phyloP scores from a whole-genome alignment of 1,140 invertebrate species.

The Camponotus floridanus region DNA sequence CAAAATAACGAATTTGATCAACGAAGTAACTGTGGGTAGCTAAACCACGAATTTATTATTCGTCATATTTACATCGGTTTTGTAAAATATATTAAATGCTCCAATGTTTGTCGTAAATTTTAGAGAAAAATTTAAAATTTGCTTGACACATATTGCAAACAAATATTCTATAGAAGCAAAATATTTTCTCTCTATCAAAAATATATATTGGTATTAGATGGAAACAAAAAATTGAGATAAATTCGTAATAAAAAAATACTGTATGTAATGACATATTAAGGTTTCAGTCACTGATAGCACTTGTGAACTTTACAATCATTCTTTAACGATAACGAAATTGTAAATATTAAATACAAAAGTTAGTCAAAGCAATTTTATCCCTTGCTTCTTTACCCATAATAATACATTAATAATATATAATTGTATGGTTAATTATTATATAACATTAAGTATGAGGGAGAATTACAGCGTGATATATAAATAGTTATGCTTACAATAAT shows the following conservation, averaged over 20 bases:
- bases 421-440: constrained; percentile 10
- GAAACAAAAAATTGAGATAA: constrained; percentile 8
- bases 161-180: constrained; percentile 2
- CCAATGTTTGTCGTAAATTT: neutral
- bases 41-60: constrained; percentile 55
- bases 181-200: neutral
- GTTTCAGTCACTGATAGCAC: neutral
- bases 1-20: constrained; percentile 51
- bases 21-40: constrained; percentile 23
- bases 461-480: neutral
- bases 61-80: constrained; percentile 51
- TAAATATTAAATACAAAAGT: neutral
- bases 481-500: constrained; percentile 35
- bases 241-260: constrained; percentile 13
- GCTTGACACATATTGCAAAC: neutral
- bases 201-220: neutral
- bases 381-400: neutral
- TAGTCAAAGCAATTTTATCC: constrained; percentile 25
- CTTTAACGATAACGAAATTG: constrained; percentile 37
- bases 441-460: constrained; percentile 14
- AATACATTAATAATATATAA: constrained; percentile 29
- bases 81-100: constrained; percentile 48
- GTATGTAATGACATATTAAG: neutral
- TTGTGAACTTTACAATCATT: constrained; percentile 50
- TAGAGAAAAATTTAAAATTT: constrained; percentile 15